These are phyloP conservation scores for Hippolais icterina DNA, from an alignment of 2,113 vertebrate genomes.

Conservation along the genomic window DNA sequence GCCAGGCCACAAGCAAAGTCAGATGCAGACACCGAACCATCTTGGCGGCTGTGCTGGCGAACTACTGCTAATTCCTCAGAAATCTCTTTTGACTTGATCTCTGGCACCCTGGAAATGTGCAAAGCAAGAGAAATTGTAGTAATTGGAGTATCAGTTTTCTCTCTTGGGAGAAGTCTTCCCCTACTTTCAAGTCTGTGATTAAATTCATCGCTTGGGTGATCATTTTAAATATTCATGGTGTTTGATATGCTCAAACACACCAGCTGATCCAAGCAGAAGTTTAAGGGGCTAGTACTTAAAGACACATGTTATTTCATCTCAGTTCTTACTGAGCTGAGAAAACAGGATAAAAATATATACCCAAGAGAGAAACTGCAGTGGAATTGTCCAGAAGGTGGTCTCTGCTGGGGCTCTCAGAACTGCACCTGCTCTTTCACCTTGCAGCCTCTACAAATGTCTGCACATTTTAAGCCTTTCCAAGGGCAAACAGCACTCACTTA, in stretches of 20 bases:
- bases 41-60: background rate
- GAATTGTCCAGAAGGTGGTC: background rate
- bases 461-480: background rate
- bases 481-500: background rate
- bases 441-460: background rate
- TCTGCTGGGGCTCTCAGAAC: background rate
- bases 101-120: background rate
- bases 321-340: background rate
- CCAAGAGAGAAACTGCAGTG: background rate
- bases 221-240: background rate
- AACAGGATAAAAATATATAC: background rate
- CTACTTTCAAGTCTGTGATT: background rate
- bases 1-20: background rate
- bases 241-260: background rate
- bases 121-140: background rate
- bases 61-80: background rate
- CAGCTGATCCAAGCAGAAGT: background rate
- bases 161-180: background rate
- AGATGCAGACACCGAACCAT: fast-evolving
- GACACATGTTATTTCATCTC: background rate
- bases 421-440: background rate
- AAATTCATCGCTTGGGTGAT: background rate
- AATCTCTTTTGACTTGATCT: background rate
- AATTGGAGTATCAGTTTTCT: background rate
- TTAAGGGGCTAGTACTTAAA: background rate